Evolutionary conservation across 1,140 invertebrate species (phyloP).

Genomic region (Polyergus mexicanus): DNA sequence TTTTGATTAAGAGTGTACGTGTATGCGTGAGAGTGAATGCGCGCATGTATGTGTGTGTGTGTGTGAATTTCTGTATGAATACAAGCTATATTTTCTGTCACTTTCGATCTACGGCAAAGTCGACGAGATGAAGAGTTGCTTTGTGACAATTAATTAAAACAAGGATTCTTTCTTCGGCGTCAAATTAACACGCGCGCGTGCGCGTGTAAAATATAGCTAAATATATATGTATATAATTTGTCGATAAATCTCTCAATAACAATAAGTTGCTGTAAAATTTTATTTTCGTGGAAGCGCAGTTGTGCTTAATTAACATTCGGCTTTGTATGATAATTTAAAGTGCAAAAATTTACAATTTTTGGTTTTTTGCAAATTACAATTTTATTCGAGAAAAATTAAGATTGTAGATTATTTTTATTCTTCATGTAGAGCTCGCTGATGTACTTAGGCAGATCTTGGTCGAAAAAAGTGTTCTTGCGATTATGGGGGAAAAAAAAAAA

Average conservation of each 20-base stretch:
- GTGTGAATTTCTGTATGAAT: conserved; percentile 13
- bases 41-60: background rate
- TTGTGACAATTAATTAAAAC: conserved; percentile 29
- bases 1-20: conserved; percentile 41
- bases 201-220: no score
- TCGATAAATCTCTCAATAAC: conserved; percentile 30
- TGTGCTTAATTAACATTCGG: conserved; percentile 33
- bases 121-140: conserved; percentile 55
- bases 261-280: conserved; percentile 37
- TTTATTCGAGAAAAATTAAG: background rate
- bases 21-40: conserved; percentile 1
- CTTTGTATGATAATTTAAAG: conserved; percentile 23
- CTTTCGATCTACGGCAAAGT: conserved; percentile 54
- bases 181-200: conserved; percentile 13
- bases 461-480: background rate
- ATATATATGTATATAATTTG: conserved; percentile 7
- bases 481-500: background rate
- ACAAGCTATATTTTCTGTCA: conserved; percentile 31
- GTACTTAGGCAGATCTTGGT: background rate
- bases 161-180: conserved; percentile 11
- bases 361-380: conserved; percentile 11
- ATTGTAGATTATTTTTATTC: background rate
- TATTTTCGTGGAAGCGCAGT: conserved; percentile 51
- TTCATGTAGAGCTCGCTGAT: background rate
- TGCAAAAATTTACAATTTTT: background rate